Percentiles rank a stretch among this genome's conserved stretches.
Evolutionary conservation across 1,140 invertebrate species (phyloP).

Genomic region (Antheraea pernyi): DNA sequence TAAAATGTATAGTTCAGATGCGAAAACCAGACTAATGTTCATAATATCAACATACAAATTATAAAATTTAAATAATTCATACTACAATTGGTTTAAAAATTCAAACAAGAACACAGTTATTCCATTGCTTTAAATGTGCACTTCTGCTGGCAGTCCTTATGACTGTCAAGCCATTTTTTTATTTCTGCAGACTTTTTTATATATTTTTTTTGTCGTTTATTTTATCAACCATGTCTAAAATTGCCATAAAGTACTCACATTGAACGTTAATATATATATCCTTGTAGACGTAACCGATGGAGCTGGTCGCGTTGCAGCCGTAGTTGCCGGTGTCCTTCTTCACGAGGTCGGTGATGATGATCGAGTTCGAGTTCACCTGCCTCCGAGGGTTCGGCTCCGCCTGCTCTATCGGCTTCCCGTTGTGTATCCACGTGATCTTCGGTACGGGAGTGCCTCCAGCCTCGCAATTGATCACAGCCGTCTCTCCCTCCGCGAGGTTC

Average conservation of each 20-base stretch:
- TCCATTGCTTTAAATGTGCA: too few species aligned
- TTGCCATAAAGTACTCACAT: conserved; percentile 59
- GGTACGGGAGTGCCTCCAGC: conserved; percentile 94
- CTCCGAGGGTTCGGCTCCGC: conserved; percentile 87
- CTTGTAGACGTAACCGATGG: conserved; percentile 98
- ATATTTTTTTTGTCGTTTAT: not conserved
- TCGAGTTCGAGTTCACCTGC: conserved; percentile 84
- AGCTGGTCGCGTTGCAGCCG: conserved; percentile 99
- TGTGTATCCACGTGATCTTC: conserved; percentile 97
- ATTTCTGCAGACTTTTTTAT: too few species aligned
- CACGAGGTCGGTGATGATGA: conserved; percentile 90
- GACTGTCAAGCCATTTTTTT: too few species aligned
- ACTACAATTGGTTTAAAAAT: too few species aligned
- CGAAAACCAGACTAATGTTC: too few species aligned
- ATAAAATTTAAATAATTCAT: too few species aligned
- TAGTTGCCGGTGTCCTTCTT: conserved; percentile 98
- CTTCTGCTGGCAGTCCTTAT: too few species aligned
- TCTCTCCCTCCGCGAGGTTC: conserved; percentile 95
- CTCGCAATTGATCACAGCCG: conserved; percentile 91
- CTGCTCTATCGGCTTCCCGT: conserved; percentile 93
- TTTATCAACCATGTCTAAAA: too few species aligned
- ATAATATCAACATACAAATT: too few species aligned
- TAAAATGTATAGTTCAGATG: too few species aligned
- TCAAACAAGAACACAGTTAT: too few species aligned
- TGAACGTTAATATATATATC: conserved; percentile 99